Evolutionary conservation across 2,113 vertebrate species (phyloP), one percentile per base, ranked within the genome.

Genomic region (Bubo scandiacus): DNA sequence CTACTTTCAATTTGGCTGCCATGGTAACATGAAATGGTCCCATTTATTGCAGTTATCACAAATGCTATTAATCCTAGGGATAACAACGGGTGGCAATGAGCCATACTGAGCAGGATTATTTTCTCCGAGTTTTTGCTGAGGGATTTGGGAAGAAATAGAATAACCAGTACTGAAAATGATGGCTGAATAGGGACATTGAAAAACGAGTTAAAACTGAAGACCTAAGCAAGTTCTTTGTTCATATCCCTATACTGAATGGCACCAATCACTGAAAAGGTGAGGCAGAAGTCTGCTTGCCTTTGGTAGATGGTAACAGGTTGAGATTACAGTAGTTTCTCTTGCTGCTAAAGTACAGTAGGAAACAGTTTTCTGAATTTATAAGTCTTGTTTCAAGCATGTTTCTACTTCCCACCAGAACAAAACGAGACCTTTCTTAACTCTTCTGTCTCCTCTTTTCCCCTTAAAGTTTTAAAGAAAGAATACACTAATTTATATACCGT

Each of bases 1-100:
- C 52, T 92, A 45, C 67, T 90, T 95, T 94, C 94, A 77, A 52
- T 73, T 92, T 96, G 82, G 95, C 77, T 97, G 70, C 96, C 92
- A 96, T 96, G 92, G 96, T 80, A 96, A 97, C 91, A 42, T 8
- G 68, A 96, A 97, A 95, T 83, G 30, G 82, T 74, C 58, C 91
- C 57, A 95, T 94, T 96, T 96, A 89, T 75, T 90, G 82, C 38
- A 82, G 61, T 97, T 95, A 95, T 65, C 90, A 87, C 72, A 94
- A 88, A 90, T 87, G 40, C 29, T 92, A 71, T 96, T 96, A 97
- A 95, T 97, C 92, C 85, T 47, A 74, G 77, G 77, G 82, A 90
- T 95, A 94, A 86, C 38, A 1, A 86, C 8, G 5, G 75, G 84
- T 92, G 72, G 82, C 80, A 90, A 89, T n/a, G 47, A 97, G 40